Conservation (phyloP, 2,113 vertebrate species). For the Xenopus borealis region DNA sequence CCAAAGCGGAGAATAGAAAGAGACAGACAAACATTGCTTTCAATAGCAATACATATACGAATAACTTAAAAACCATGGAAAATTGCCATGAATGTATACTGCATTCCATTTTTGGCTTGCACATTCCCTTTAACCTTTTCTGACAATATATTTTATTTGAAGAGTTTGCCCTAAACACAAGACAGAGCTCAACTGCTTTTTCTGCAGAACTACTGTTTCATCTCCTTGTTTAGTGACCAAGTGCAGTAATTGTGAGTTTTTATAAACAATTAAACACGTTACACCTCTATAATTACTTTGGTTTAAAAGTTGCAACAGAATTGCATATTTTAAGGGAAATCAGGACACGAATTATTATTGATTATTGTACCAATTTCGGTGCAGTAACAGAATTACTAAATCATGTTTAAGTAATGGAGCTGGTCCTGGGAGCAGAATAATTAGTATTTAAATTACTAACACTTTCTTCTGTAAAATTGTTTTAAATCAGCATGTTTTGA, state of each 20-base stretch:
- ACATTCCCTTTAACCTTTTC: no score
- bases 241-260: not conserved
- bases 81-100: no score
- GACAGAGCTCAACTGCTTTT: no score
- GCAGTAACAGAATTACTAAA: conserved; percentile 23
- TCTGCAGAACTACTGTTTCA: no score
- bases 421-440: conserved; percentile 6
- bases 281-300: not conserved
- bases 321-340: conserved; percentile 2
- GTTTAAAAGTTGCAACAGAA: conserved; percentile 2
- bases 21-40: no score
- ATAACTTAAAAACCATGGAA: no score
- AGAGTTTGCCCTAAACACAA: no score
- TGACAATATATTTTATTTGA: no score
- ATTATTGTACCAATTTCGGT: conserved; percentile 18
- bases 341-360: conserved; percentile 6
- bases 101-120: no score
- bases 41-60: no score
- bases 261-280: conserved; percentile 8
- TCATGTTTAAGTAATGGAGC: conserved; percentile 14
- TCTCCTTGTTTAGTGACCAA: no score
- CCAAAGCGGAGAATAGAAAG: no score
- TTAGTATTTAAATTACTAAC: conserved; percentile 25
- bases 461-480: not conserved
- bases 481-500: not conserved